These are phyloP conservation scores for Conomelus anceps DNA, from an alignment of 2,888 invertebrate genomes.

Conservation along the genomic window DNA sequence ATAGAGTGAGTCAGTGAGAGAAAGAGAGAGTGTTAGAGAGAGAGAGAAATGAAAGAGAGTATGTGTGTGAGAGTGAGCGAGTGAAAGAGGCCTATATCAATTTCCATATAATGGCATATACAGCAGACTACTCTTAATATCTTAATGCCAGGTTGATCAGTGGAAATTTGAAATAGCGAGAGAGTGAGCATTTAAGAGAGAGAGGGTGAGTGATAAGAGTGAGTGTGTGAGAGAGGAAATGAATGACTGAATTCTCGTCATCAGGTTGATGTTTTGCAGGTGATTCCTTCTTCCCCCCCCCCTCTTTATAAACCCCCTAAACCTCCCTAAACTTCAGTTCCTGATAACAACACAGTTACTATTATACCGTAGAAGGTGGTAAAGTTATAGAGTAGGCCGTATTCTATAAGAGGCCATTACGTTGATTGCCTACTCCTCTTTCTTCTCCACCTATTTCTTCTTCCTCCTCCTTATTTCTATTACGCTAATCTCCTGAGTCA, in stretches of 20 bases:
- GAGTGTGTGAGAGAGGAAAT: constrained; percentile 14
- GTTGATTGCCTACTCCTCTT: background rate
- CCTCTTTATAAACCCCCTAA: background rate
- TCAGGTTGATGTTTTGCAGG: background rate
- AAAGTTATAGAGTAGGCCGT: background rate
- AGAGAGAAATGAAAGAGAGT: no score
- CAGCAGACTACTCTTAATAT: no score
- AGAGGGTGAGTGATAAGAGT: background rate
- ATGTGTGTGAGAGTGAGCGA: no score
- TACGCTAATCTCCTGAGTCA: background rate
- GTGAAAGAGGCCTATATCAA: no score
- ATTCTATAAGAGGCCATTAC: background rate
- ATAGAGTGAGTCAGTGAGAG: no score
- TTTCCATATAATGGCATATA: no score
- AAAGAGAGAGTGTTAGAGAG: no score
- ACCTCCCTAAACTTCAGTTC: background rate
- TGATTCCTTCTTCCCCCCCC: background rate
- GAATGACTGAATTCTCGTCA: constrained; percentile 4
- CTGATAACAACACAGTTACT: background rate
- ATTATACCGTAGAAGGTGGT: background rate
- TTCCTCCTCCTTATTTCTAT: background rate
- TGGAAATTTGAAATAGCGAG: background rate
- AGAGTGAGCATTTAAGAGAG: no score
- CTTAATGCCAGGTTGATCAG: no score
- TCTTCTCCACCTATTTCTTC: background rate